Conservation (phyloP, 1,140 invertebrate genomes). For the Wiebesia pumilae region DNA sequence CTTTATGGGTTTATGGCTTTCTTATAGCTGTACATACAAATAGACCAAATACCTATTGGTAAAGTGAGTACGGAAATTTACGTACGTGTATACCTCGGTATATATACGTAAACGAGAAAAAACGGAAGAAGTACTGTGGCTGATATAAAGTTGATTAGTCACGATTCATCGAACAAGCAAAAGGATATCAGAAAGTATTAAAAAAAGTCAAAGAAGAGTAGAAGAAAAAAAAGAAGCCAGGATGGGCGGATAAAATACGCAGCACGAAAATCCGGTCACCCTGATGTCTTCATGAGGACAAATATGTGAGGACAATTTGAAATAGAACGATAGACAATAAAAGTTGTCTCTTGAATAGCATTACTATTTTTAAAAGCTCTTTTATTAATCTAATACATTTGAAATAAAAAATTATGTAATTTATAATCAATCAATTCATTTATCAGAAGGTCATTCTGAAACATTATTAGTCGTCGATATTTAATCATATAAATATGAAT, state of each 20-base stretch:
- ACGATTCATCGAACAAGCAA: conserved; percentile 2
- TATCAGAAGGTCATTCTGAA: too few species aligned
- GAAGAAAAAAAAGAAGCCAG: background rate
- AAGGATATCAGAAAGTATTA: background rate
- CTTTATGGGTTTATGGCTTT: background rate
- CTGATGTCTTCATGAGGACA: too few species aligned
- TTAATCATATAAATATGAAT: too few species aligned
- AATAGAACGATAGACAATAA: too few species aligned
- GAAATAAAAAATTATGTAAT: too few species aligned
- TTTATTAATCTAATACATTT: too few species aligned
- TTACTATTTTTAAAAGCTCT: too few species aligned
- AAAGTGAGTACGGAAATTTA: background rate
- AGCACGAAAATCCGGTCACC: background rate
- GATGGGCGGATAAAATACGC: background rate
- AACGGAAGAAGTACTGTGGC: background rate
- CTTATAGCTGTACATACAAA: background rate
- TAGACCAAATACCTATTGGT: background rate
- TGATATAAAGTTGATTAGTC: conserved; percentile 20
- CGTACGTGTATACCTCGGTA: background rate
- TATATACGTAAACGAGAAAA: background rate
- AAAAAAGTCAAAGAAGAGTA: background rate
- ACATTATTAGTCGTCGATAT: too few species aligned
- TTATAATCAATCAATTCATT: too few species aligned
- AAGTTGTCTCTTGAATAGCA: too few species aligned
- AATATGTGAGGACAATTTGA: too few species aligned